Base-by-base conservation (phyloP, 2,888 invertebrate genomes). In the Tridacna crocea region DNA sequence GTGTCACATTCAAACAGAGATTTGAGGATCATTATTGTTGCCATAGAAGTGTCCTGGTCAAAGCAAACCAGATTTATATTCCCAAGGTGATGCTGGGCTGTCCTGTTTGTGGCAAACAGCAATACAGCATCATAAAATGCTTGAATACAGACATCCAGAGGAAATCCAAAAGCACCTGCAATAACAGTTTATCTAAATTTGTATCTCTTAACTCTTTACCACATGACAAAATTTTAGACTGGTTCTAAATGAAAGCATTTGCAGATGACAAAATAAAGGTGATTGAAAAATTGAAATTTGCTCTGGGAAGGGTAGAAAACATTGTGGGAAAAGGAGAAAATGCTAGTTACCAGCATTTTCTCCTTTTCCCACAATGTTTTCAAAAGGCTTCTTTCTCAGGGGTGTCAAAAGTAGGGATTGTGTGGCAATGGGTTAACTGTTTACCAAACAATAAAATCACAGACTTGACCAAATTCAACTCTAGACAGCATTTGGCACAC, bases 121-220 rank as follows among this genome's bases (percentile, higher is more conserved):
- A 87, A 68, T 0, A 89, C 15, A 2, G 88, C 87, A 75, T 89
- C 89, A 66, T 82, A 87, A 68, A 89, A 87, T 2, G 89, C 87
- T 61, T 87, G 87, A 3, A 89, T 79, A 80, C 88, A 87, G 13
- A 81, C 82, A 72, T 89, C 89, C 61, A 89, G 79, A 0, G 89
- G 89, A 48, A 85, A 87, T 13, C 88, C 89, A 65, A 77, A 84
- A 13, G 80, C 51, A 70, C 89, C 89, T 89, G 22, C 15, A 55
- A 55, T 55, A 10, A 55, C 55, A 55, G 55, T 19, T 19, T 55
- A 55, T 55, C 3, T 19, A 3, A 55, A 11, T 55, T 55, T 55
- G 15, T n/a, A 36, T 4, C 2, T 36, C 8, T 36, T 36, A 36
- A 36, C 8, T 36, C 36, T 36, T 36, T 36, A 36, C 36, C 36